phyloP scores from a whole-genome alignment of 2,113 vertebrate species.

The Myiozetetes cayanensis region DNA sequence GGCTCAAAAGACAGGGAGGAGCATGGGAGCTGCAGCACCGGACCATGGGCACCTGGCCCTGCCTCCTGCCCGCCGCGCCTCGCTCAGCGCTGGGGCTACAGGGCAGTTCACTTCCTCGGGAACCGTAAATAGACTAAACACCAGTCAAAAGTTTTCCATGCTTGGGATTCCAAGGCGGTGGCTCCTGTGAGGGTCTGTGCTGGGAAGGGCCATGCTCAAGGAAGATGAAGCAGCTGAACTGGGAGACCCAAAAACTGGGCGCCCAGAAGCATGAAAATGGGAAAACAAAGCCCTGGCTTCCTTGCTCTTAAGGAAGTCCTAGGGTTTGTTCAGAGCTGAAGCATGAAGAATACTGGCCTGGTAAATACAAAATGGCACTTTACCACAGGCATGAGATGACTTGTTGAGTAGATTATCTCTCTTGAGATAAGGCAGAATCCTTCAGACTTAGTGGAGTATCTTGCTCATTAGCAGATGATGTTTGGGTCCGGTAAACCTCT shows the following conservation, averaged over 20 bases:
- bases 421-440: slow-evolving; percentile 77
- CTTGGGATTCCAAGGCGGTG: background rate
- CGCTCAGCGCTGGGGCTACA: background rate
- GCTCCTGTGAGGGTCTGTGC: background rate
- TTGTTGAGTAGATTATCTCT: slow-evolving; percentile 83
- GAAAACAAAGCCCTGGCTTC: background rate
- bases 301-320: background rate
- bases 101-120: background rate
- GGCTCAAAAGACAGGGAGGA: slow-evolving; percentile 72
- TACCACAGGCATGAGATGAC: slow-evolving; percentile 63
- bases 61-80: accelerated
- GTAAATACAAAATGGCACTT: slow-evolving; percentile 38
- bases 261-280: background rate
- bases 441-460: slow-evolving; percentile 73
- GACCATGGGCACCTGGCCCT: accelerated
- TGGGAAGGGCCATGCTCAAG: background rate
- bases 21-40: background rate
- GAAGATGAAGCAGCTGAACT: background rate
- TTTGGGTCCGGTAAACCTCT: slow-evolving; percentile 76
- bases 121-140: accelerated
- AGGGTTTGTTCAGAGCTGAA: slow-evolving; percentile 15
- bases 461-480: slow-evolving; percentile 79
- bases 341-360: background rate
- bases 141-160: accelerated
- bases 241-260: background rate